Base-by-base conservation (phyloP, 2,113 vertebrate genomes). In the Coracopsis vasa region DNA sequence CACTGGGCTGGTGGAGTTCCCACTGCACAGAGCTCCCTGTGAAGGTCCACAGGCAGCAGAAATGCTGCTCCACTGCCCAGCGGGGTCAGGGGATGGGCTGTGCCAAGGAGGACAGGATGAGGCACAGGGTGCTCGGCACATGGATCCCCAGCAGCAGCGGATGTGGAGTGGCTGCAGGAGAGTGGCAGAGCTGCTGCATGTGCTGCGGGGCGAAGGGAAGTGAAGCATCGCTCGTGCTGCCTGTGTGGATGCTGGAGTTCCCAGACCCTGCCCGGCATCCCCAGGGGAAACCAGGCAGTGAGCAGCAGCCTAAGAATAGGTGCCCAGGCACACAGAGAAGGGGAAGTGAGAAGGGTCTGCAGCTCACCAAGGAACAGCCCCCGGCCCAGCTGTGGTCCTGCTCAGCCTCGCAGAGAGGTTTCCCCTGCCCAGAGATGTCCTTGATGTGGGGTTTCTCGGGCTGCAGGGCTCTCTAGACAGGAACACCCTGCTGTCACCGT, bases 231-330 rank as follows among this genome's bases (percentile, higher is more conserved):
- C 69, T 56, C 6, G 0, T 1, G 2, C 79, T 70, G 84, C 89
- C 81, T 4, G 1, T 66, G 94, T 91, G 31, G 67, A 87, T 94
- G 84, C 91, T 95, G 94, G 90, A 92, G 91, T 65, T 97, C 93
- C 95, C 95, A 92, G 91, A 96, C 94, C 95, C 94, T 91, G 94
- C 85, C 92, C 79, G 47, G 90, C 91, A 94, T 93, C 85, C 86
- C 83, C 48, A 16, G 92, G 93, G 89, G 94, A 94, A 91, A 78
- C 88, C 95, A 93, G 66, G 75, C 82, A 84, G 65, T 0, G 1
- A 92, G 81, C 14, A 1, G 78, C 87, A 80, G 66, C 86, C 86
- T 95, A 92, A 97, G 92, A 95, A 94, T 95, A 97, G 89, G 71
- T 95, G 86, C 60, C n/a, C 70, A 35, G 90, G 96, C 87, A 82